phyloP scores from a whole-genome alignment of 2,888 invertebrate species.

The Amphipoea oculea region DNA sequence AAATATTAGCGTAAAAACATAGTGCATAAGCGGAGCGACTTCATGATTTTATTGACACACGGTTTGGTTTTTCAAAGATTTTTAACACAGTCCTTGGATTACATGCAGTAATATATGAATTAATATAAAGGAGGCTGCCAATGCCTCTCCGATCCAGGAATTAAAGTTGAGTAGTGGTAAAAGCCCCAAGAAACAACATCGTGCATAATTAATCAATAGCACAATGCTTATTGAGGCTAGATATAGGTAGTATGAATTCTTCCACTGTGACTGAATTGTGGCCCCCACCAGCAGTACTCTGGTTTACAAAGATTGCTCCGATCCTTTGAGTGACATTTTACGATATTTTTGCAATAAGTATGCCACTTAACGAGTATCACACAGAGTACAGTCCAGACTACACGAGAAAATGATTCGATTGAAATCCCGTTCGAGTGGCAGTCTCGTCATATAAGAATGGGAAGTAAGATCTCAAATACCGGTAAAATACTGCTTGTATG shows the following conservation, averaged over 20 bases:
- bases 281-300: neutral
- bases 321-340: neutral
- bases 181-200: neutral
- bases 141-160: neutral
- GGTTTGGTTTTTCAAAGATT: neutral
- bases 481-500: neutral
- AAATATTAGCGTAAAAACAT: constrained; percentile 1
- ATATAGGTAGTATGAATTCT: neutral
- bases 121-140: neutral
- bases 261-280: neutral
- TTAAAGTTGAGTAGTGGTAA: neutral
- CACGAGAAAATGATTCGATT: neutral
- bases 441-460: neutral
- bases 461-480: neutral
- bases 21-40: constrained; percentile 32
- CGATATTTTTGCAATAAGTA: neutral
- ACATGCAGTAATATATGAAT: neutral
- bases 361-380: neutral
- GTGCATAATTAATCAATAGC: neutral
- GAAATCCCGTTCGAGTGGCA: neutral
- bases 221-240: neutral
- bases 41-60: neutral
- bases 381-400: neutral
- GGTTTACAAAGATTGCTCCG: neutral
- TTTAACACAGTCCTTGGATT: neutral